phyloP scores from a whole-genome alignment of 2,797 vertebrate genomes.

The Channallabes apus region DNA sequence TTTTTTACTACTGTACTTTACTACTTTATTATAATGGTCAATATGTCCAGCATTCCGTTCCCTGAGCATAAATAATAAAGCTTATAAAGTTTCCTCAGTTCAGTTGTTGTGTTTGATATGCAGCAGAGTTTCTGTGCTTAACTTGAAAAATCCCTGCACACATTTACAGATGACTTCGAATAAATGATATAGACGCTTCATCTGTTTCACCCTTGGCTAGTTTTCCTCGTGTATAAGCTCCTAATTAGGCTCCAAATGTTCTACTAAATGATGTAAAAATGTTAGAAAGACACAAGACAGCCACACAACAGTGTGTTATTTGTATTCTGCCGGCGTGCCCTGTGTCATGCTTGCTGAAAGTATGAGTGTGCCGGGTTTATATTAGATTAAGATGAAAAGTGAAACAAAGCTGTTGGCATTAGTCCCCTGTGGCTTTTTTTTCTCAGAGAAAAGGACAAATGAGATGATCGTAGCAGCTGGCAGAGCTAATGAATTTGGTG shows the following conservation, averaged over 20 bases:
- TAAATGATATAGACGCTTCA: slow-evolving; percentile 25
- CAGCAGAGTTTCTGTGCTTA: background rate
- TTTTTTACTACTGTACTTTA: background rate
- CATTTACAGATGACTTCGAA: slow-evolving; percentile 18
- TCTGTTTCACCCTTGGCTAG: slow-evolving; percentile 38
- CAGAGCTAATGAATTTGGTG: slow-evolving; percentile 49
- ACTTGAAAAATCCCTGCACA: slow-evolving; percentile 2
- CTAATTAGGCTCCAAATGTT: slow-evolving; percentile 42
- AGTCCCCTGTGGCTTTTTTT: slow-evolving; percentile 46
- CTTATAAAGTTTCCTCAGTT: background rate
- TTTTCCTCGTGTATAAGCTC: slow-evolving; percentile 18
- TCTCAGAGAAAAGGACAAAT: slow-evolving; percentile 44
- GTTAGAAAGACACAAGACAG: slow-evolving; percentile 16
- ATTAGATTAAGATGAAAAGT: slow-evolving; percentile 54
- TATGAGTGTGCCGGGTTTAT: slow-evolving; percentile 32
- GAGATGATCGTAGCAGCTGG: slow-evolving; percentile 51
- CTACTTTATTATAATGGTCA: background rate
- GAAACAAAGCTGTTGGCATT: slow-evolving; percentile 51
- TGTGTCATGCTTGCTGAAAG: slow-evolving; percentile 38
- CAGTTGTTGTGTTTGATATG: background rate
- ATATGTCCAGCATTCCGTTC: background rate
- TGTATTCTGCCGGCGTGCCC: slow-evolving; percentile 27
- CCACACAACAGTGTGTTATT: slow-evolving; percentile 21
- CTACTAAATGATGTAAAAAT: slow-evolving; percentile 30
- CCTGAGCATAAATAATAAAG: slow-evolving; percentile 17